Percentiles rank a stretch among this genome's conserved stretches.
Evolutionary conservation across 2,113 vertebrate genomes (phyloP).

Genomic region (Antennarius striatus): DNA sequence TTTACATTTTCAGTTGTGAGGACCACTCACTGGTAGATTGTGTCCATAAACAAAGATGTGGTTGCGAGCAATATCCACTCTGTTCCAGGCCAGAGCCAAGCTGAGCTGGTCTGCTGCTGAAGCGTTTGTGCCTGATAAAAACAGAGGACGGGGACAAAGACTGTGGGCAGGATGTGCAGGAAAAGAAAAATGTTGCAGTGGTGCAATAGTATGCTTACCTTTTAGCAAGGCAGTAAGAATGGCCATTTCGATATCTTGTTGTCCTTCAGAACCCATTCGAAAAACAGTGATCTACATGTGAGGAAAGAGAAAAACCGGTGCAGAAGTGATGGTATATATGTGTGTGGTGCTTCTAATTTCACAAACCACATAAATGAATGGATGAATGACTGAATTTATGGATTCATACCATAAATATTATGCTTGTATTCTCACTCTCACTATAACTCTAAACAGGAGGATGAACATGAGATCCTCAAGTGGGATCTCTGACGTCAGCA

Average conservation of each 20-base stretch:
- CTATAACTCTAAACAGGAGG: constrained; percentile 5
- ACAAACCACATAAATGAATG: constrained; percentile 5
- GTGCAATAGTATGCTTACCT: constrained; percentile 77
- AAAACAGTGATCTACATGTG: constrained; percentile 92
- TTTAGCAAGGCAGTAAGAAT: constrained; percentile 97
- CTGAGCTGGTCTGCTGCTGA: constrained; percentile 95
- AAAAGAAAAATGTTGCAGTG: neutral
- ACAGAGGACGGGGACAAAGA: neutral
- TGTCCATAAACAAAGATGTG: constrained; percentile 98
- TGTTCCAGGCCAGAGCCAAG: constrained; percentile 96
- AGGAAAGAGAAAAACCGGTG: constrained; percentile 1
- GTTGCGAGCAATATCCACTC: constrained; percentile 97
- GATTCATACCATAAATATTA: too few species aligned
- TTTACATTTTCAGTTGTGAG: neutral
- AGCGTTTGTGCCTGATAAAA: constrained; percentile 90
- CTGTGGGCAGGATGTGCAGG: neutral
- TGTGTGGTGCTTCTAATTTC: neutral
- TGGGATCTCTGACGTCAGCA: neutral
- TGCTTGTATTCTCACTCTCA: neutral
- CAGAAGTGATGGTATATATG: neutral
- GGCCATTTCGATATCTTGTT: constrained; percentile 98
- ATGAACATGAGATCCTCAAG: constrained; percentile 8
- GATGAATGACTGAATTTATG: too few species aligned
- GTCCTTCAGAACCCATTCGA: constrained; percentile 94
- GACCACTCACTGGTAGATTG: constrained; percentile 89